A percentile compares a stretch with the other conserved stretches of the same genome.
phyloP scores from a whole-genome alignment of 2,113 vertebrate genomes.

The Trichomycterus rosablanca region DNA sequence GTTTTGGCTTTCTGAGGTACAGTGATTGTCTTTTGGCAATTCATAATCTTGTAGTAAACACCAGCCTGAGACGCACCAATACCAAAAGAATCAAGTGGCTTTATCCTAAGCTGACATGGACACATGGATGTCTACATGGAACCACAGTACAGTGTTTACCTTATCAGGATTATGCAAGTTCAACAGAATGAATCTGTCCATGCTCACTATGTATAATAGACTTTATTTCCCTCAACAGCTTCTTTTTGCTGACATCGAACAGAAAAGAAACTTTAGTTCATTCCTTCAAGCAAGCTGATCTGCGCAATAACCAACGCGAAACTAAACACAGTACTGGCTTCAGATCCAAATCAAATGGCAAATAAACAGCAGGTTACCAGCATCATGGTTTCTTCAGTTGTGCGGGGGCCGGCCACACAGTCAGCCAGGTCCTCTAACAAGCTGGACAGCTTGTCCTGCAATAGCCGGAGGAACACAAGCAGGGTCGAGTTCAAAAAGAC shows the following conservation, averaged over 20 bases:
- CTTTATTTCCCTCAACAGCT: no score
- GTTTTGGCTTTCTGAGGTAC: conserved; percentile 54
- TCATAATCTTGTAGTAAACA: conserved; percentile 51
- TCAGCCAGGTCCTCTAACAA: conserved; percentile 50
- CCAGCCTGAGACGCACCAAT: conserved; percentile 42
- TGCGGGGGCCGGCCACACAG: conserved; percentile 57
- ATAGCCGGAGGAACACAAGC: conserved; percentile 51
- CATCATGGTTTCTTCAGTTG: conserved; percentile 38
- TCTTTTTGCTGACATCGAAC: no score
- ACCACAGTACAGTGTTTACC: no score
- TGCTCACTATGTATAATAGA: no score
- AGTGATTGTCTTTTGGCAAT: conserved; percentile 60
- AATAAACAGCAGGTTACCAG: conserved; percentile 53
- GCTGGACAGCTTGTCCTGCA: conserved; percentile 57
- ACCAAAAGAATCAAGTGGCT: no score
- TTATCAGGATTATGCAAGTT: no score
- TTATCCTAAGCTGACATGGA: no score
- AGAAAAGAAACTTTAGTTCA: no score
- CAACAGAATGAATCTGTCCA: no score
- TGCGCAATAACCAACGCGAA: no score
- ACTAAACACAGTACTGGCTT: neutral
- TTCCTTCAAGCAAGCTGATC: no score
- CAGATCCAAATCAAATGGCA: neutral
- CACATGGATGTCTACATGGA: no score
- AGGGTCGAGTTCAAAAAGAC: conserved; percentile 59